These are phyloP conservation scores for Brenthis hecate DNA, from an alignment of 2,888 invertebrate genomes.

Conservation along the genomic window DNA sequence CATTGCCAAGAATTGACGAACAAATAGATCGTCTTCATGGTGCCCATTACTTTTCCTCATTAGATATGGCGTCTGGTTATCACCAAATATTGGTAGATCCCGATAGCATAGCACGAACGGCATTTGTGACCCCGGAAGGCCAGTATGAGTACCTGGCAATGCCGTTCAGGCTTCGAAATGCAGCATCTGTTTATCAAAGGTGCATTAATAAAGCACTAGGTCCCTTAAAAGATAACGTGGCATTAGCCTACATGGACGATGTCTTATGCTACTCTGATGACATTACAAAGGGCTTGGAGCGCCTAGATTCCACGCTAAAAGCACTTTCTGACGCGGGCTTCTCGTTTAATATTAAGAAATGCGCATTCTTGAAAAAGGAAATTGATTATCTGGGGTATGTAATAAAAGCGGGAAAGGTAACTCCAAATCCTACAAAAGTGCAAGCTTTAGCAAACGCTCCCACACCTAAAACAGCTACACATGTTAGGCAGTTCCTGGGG, in stretches of 20 bases:
- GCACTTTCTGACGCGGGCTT: slow-evolving; percentile 36
- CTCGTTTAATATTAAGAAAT: slow-evolving; percentile 38
- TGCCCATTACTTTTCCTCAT: slow-evolving; percentile 23
- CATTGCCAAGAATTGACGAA: slow-evolving; percentile 23
- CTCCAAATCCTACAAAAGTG: slow-evolving; percentile 38
- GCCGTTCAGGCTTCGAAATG: slow-evolving; percentile 38
- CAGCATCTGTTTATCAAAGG: slow-evolving; percentile 52
- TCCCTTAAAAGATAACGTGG: slow-evolving; percentile 23
- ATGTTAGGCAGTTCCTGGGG: slow-evolving; percentile 30
- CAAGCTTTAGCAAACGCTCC: slow-evolving; percentile 34
- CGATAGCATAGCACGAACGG: slow-evolving; percentile 36
- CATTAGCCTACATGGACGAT: slow-evolving; percentile 40
- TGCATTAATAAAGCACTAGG: slow-evolving; percentile 44
- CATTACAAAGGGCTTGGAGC: slow-evolving; percentile 27
- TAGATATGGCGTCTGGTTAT: slow-evolving; percentile 29
- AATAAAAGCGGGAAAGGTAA: slow-evolving; percentile 30
- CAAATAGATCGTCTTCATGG: slow-evolving; percentile 22
- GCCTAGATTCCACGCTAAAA: slow-evolving; percentile 27
- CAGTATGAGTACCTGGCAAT: slow-evolving; percentile 38
- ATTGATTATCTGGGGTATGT: slow-evolving; percentile 37
- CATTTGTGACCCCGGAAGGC: slow-evolving; percentile 37
- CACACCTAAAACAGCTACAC: slow-evolving; percentile 36
- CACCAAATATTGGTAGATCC: slow-evolving; percentile 42
- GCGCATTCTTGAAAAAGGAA: slow-evolving; percentile 38
- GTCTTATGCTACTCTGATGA: slow-evolving; percentile 34